phyloP scores from a whole-genome alignment of 2,113 vertebrate genomes.

The Clupea harengus region DNA sequence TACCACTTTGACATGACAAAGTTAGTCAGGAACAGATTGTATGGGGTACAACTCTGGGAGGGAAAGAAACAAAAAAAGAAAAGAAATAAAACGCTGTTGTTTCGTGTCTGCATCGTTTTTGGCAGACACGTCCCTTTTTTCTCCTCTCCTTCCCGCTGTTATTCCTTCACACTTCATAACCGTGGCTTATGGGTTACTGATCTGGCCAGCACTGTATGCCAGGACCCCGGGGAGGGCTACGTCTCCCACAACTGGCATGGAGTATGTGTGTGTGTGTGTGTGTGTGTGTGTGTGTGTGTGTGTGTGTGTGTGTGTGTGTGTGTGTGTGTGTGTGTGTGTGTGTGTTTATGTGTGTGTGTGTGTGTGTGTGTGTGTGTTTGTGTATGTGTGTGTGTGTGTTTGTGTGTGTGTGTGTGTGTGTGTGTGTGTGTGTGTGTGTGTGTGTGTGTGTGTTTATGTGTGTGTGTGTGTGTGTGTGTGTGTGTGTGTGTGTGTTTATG shows the following conservation, averaged over 20 bases:
- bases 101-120: not conserved
- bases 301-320: constrained; percentile 7
- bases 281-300: constrained; percentile 3
- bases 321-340: not conserved
- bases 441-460: no score
- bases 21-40: not conserved
- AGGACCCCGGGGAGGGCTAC: not conserved
- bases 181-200: constrained; percentile 34
- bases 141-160: constrained; percentile 18
- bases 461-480: constrained; percentile 1
- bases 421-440: no score
- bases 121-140: constrained; percentile 2
- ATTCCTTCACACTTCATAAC: constrained; percentile 44
- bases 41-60: not conserved
- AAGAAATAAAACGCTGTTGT: not conserved
- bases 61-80: not conserved
- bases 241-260: not conserved
- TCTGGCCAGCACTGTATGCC: constrained; percentile 12
- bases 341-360: not conserved
- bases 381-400: not conserved
- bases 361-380: not conserved
- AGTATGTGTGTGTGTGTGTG: not conserved
- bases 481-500: not conserved
- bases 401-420: not conserved
- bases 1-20: not conserved